These are phyloP conservation scores for Cordilura impudica DNA, from an alignment of 2,888 invertebrate genomes.

Conservation along the genomic window DNA sequence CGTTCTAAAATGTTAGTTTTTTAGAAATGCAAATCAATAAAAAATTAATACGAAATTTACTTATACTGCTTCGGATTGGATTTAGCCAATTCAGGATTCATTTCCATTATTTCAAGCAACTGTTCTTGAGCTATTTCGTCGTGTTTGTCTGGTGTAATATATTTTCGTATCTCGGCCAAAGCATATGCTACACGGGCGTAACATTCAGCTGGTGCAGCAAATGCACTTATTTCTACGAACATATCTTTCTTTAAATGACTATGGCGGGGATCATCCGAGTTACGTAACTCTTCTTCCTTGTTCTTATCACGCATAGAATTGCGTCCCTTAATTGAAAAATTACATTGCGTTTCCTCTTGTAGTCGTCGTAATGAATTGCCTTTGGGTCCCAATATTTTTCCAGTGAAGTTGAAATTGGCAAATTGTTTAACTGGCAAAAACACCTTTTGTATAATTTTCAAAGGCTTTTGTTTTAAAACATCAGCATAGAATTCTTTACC, in stretches of 20 bases:
- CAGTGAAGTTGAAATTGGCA: constrained; percentile 92
- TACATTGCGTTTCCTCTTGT: constrained; percentile 96
- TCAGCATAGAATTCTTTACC: constrained; percentile 85
- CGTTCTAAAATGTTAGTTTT: no score
- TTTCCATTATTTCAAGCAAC: constrained; percentile 83
- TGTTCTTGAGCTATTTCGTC: constrained; percentile 89
- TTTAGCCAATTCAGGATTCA: constrained; percentile 56
- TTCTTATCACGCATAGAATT: constrained; percentile 94
- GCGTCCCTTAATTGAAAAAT: constrained; percentile 94
- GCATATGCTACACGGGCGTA: constrained; percentile 91
- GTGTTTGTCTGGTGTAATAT: constrained; percentile 80
- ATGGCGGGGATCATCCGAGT: constrained; percentile 91
- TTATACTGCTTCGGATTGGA: no score
- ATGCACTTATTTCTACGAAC: constrained; percentile 91
- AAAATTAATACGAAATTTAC: no score
- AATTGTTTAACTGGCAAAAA: constrained; percentile 78
- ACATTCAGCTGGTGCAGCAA: constrained; percentile 91
- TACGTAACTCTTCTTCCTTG: constrained; percentile 88
- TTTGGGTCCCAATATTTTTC: constrained; percentile 94
- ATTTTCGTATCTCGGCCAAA: constrained; percentile 85
- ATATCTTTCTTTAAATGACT: constrained; percentile 91
- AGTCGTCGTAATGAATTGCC: constrained; percentile 94
- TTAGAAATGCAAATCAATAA: no score
- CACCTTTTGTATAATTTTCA: constrained; percentile 75
- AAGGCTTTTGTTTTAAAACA: constrained; percentile 82